These are phyloP conservation scores for Phrynosoma blainvillii DNA, from an alignment of 2,113 vertebrate species.

Conservation along the genomic window DNA sequence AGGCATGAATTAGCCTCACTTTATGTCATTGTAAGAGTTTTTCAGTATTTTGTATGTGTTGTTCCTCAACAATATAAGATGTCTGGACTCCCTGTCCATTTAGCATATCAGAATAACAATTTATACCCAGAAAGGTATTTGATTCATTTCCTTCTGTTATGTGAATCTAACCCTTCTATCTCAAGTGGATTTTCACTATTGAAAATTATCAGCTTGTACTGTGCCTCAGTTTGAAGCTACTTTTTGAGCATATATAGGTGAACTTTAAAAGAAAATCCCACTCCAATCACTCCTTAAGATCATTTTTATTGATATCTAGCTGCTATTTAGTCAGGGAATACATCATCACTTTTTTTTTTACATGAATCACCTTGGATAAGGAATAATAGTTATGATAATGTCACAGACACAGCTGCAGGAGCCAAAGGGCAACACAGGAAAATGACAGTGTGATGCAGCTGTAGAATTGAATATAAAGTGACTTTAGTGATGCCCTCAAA, in stretches of 20 bases:
- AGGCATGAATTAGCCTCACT: neutral
- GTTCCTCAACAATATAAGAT: neutral
- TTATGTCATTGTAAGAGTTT: neutral
- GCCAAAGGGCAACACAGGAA: slow-evolving; percentile 9
- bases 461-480: neutral
- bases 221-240: neutral
- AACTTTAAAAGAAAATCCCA: slow-evolving; percentile 8
- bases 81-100: neutral
- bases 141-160: neutral
- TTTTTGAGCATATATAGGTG: slow-evolving; percentile 3
- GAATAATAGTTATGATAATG: slow-evolving; percentile 23
- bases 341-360: neutral
- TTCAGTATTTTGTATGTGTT: neutral
- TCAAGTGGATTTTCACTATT: neutral
- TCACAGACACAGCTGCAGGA: neutral
- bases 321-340: slow-evolving; percentile 4
- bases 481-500: neutral
- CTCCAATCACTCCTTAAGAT: slow-evolving; percentile 1
- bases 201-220: neutral
- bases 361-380: neutral
- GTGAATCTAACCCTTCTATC: neutral
- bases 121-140: neutral
- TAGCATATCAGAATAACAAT: neutral
- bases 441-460: neutral
- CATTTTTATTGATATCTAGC: neutral